Evolutionary conservation across 2,113 vertebrate genomes (phyloP), one percentile per base, ranked within the genome.

Genomic region (Dicaeum eximium): DNA sequence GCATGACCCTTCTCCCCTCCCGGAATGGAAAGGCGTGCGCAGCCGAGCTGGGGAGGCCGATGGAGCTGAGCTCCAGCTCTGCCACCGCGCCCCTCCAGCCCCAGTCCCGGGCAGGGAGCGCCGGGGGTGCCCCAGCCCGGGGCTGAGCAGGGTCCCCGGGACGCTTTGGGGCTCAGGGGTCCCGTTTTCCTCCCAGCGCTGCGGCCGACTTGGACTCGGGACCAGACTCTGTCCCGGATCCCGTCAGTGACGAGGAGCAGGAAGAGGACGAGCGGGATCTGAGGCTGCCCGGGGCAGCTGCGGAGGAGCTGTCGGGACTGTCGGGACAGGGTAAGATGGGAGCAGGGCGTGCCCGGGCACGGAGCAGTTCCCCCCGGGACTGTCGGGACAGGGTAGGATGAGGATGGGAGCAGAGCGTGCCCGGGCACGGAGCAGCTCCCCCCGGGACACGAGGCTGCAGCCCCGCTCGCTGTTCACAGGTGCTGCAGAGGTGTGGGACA

Each of bases 1-100:
- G 6, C 30, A 20, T 95, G 96, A 95, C 95, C 90, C 93, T 92
- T 88, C 95, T 96, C 94, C 95, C 80, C 31, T 95, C 96, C 96
- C 74, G 21, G 96, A 96, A 96, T 96, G 95, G 96, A 94, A 96
- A 96, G 81, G 90, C 77, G 82, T 60, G 72, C 0, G 82, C 13
- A 51, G 69, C 45, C 7, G 11, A 20, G 73, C 73, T 44, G 73
- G 56, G 73, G 15, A 33, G 62, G 54, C 81, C 2, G 7, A 5
- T 6, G 69, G 73, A 30, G 8, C 58, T 2, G 30, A 48, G 70
- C 50, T 7, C 37, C 31, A n/a, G 40, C 81, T 58, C 73, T 7
- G 12, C 19, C 47, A 2, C 77, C 58, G 4, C 35, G 3, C 10
- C 16, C 78, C 60, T 42, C 21, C 86, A 30, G 69, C 74, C 73